phyloP scores from a whole-genome alignment of 2,113 vertebrate species.

The Gorsachius goisagi region DNA sequence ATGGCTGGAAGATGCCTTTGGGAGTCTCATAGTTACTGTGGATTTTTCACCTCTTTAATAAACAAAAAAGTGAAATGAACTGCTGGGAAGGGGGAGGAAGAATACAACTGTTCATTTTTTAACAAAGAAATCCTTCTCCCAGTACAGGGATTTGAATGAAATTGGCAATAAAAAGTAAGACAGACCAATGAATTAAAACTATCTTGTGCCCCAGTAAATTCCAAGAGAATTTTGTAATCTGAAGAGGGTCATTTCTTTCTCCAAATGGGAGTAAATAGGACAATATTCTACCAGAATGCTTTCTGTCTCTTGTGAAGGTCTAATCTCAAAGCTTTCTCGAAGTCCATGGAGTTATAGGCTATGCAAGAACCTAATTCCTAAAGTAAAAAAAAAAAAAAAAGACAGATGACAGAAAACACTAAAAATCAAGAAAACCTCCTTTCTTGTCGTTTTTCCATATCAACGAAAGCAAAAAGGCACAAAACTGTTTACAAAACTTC shows the following conservation, averaged over 20 bases:
- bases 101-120: neutral
- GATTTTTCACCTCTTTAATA: neutral
- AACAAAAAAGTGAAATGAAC: neutral
- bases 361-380: neutral
- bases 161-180: neutral
- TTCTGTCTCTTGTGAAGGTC: neutral
- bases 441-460: neutral
- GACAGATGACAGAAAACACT: neutral
- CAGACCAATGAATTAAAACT: neutral
- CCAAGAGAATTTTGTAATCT: neutral
- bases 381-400: neutral
- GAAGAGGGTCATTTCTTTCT: neutral
- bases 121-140: neutral
- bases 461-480: neutral
- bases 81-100: neutral
- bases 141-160: neutral
- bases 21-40: neutral
- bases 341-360: neutral
- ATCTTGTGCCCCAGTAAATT: neutral
- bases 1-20: neutral
- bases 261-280: neutral
- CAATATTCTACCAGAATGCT: neutral
- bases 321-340: neutral
- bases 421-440: neutral
- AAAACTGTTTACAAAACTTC: neutral